phyloP scores from a whole-genome alignment of 2,797 vertebrate genomes.

The Dromococcyx pavoninus region DNA sequence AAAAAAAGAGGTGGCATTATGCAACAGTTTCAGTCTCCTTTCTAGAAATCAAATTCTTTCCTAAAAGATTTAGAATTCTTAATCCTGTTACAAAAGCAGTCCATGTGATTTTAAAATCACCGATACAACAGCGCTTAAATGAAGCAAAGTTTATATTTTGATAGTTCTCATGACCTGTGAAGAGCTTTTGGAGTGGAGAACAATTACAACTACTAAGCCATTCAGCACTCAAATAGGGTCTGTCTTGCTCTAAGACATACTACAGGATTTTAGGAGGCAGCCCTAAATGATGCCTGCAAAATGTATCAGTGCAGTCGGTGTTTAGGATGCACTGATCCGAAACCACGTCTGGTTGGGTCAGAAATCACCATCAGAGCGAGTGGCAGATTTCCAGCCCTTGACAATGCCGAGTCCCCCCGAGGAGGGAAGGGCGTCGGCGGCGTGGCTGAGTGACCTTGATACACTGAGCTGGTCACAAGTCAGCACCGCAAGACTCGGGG shows the following conservation, averaged over 20 bases:
- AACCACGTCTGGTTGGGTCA: background rate
- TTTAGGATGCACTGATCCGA: background rate
- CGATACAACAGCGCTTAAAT: background rate
- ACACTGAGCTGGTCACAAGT: background rate
- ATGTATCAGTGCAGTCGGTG: background rate
- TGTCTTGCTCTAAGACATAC: background rate
- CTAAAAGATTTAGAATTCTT: background rate
- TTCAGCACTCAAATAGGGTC: background rate
- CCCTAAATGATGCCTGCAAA: constrained; percentile 19
- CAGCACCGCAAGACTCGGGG: background rate
- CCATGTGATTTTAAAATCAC: background rate
- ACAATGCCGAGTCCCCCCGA: background rate
- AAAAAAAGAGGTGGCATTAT: background rate
- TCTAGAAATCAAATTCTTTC: background rate
- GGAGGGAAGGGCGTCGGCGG: background rate
- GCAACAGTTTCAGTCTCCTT: background rate
- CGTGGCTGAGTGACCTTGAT: constrained; percentile 26
- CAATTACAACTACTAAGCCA: constrained; percentile 16
- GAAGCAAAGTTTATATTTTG: background rate
- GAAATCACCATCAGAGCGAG: constrained; percentile 9
- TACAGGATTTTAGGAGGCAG: background rate
- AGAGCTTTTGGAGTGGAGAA: background rate
- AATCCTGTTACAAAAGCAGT: background rate
- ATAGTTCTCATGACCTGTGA: background rate
- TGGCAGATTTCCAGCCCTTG: background rate